Evolutionary conservation across 2,113 vertebrate species (phyloP), one percentile per base, ranked within the genome.

Genomic region (Protomyctophum bolini): DNA sequence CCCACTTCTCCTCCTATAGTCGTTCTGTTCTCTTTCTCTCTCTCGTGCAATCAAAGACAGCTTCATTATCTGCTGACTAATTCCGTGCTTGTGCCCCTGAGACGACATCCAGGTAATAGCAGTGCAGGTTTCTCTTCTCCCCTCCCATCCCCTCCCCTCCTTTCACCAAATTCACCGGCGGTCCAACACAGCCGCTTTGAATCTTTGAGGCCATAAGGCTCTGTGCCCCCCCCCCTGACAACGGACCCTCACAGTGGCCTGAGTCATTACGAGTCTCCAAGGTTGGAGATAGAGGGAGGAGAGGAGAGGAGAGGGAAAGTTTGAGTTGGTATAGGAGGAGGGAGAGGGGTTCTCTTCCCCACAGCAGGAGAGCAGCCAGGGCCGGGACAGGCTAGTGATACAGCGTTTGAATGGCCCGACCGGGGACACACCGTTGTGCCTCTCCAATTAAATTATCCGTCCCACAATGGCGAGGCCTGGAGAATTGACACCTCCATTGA

Each of bases 1-100:
- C 33, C 62, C 78, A 65, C 47, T 64, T 68, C 62, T 51, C 55
- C 46, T 10, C 15, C 48, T 49, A 28, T 0, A 1, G 10, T 14
- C 55, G 10, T 29, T 9, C 58, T 10, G 9, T 58, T 7, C 58
- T 14, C 59, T 14, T 21, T 10, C 28, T 63, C 58, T 50, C 65
- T 10, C 68, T 50, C 63, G 67, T 87, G 86, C 28, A 71, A 92
- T 94, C 93, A 93, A 88, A 89, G 91, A 91, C 92, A 92, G 86
- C 92, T 94, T 95, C 93, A 95, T 95, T 94, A 94, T 89, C 92
- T 92, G 83, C 82, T 90, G 90, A 92, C 89, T 93, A 94, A 94
- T 92, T 94, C 88, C 84, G 75, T 62, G 71, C 80, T 90, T 88
- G 81, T 84, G 86, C 91, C 90, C 72, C 77, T 77, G 76, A 80